Conservation (phyloP, 2,113 vertebrate genomes). For the Chaetodon auriga region DNA sequence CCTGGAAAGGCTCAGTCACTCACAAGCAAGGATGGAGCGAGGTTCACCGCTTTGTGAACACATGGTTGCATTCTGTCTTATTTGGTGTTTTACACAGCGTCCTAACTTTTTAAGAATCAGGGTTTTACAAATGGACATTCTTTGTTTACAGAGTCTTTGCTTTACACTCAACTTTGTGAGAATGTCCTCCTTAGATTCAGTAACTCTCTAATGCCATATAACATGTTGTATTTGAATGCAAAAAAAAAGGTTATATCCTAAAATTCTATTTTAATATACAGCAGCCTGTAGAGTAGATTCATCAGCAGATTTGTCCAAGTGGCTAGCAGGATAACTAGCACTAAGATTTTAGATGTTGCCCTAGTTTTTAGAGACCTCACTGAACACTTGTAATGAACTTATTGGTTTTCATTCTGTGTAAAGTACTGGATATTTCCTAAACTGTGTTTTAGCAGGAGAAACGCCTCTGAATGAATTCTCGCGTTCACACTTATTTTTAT, state of each 20-base stretch:
- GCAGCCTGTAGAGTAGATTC: conserved; percentile 5
- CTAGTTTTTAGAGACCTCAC: conserved; percentile 53
- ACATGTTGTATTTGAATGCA: conserved; percentile 55
- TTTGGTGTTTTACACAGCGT: too few relatives aligned
- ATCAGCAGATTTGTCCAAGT: conserved; percentile 20
- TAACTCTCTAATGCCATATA: conserved; percentile 36
- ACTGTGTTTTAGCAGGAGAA: conserved; percentile 50
- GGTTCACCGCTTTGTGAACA: too few relatives aligned
- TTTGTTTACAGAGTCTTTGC: conserved; percentile 24
- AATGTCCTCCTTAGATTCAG: conserved; percentile 20
- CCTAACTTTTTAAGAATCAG: too few relatives aligned
- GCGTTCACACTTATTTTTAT: conserved; percentile 36
- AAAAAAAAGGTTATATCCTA: conserved; percentile 9
- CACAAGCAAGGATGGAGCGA: too few relatives aligned
- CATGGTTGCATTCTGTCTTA: too few relatives aligned
- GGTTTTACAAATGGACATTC: conserved; percentile 1
- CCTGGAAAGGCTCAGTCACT: too few relatives aligned
- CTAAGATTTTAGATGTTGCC: conserved; percentile 13
- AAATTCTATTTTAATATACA: conserved; percentile 60
- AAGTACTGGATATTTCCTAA: conserved; percentile 27
- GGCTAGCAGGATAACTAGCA: conserved; percentile 32
- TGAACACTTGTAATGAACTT: conserved; percentile 29
- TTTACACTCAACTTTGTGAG: conserved; percentile 36
- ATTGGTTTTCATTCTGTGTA: conserved; percentile 32
- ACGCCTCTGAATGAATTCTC: conserved; percentile 22